Evolutionary conservation across 1,140 invertebrate genomes (phyloP), one percentile per base, ranked within the genome.

Genomic region (Aphaenogaster rudis): DNA sequence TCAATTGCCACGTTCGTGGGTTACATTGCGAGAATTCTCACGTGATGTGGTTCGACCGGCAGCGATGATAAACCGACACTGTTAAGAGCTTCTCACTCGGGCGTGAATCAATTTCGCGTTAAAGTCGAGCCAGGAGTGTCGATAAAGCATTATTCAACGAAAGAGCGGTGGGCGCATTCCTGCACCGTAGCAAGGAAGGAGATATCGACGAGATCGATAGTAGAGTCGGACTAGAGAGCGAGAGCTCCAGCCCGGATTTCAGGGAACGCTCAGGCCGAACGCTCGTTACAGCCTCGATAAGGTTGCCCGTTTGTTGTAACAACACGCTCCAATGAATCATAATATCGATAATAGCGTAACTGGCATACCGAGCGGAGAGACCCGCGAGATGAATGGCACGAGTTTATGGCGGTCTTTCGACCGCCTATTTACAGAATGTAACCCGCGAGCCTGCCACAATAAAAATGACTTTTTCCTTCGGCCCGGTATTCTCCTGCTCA

Each of bases 291-390:
- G 50, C 2, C 11, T 45, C 61, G 86, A 91, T 91, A 90, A 90
- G 66, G 66, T 28, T 33, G 6, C 28, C 7, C n/a, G 28, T 45
- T 72, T 88, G 77, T 88, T 85, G 87, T 87, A 91, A 90, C 66
- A 90, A 82, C 52, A 86, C 48, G 36, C 28, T 59, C 87, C 15
- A 71, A 84, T 88, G 90, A 91, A 91, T 91, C 89, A 88, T 79
- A 91, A 86, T 78, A 88, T 61, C 80, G 80, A 85, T 90, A 90
- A 88, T 88, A 74, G 28, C 36, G 63, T 86, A 87, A 87, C 63
- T 67, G 76, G 78, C 66, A 39, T 63, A 48, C 17, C n/a, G 42
- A 59, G 67, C 15, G 9, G 50, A 59, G 59, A 64, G 72, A 45
- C 11, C 28, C 50, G 21, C 15, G 11, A 66, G 72, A 69, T 87